Conservation (phyloP, 2,888 invertebrate species). For the Tryphoninae sp. region DNA sequence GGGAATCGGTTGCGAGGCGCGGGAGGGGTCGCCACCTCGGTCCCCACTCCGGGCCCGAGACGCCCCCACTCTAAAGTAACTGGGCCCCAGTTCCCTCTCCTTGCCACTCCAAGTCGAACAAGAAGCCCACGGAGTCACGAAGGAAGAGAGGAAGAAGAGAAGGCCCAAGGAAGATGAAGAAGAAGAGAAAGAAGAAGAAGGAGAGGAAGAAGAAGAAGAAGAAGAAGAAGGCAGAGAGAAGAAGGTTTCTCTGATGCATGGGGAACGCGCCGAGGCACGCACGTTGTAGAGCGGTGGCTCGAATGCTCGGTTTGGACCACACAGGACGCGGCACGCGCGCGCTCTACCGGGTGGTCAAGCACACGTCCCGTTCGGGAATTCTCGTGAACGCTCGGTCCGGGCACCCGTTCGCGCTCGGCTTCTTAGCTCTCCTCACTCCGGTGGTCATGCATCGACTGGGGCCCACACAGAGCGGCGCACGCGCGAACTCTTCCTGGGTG, state of each 20-base stretch:
- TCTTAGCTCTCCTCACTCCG: constrained; percentile 67
- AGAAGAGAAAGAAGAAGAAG: constrained; percentile 26
- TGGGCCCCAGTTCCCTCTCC: background rate
- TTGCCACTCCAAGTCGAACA: constrained; percentile 28
- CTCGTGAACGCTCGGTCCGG: constrained; percentile 71
- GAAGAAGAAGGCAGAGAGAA: constrained; percentile 49
- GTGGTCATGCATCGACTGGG: constrained; percentile 72
- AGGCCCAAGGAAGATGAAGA: constrained; percentile 1
- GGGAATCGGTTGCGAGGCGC: constrained; percentile 32
- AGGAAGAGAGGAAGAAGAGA: background rate
- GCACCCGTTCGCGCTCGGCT: constrained; percentile 69
- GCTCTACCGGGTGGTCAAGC: constrained; percentile 83
- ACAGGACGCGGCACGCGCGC: constrained; percentile 90
- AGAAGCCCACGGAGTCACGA: constrained; percentile 60
- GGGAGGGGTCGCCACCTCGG: constrained; percentile 50
- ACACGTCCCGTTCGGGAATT: constrained; percentile 77
- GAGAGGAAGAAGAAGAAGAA: constrained; percentile 42
- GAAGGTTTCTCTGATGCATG: constrained; percentile 45
- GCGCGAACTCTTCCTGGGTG: constrained; percentile 81
- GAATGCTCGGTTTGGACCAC: constrained; percentile 83
- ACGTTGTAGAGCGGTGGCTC: constrained; percentile 67
- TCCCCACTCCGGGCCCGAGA: constrained; percentile 63
- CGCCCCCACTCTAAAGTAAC: constrained; percentile 64
- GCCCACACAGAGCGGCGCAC: constrained; percentile 80
- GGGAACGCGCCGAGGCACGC: constrained; percentile 62